Evolutionary conservation across 2,888 invertebrate genomes (phyloP), one percentile per base, ranked within the genome.

Genomic region (Drosophila mercatorum): DNA sequence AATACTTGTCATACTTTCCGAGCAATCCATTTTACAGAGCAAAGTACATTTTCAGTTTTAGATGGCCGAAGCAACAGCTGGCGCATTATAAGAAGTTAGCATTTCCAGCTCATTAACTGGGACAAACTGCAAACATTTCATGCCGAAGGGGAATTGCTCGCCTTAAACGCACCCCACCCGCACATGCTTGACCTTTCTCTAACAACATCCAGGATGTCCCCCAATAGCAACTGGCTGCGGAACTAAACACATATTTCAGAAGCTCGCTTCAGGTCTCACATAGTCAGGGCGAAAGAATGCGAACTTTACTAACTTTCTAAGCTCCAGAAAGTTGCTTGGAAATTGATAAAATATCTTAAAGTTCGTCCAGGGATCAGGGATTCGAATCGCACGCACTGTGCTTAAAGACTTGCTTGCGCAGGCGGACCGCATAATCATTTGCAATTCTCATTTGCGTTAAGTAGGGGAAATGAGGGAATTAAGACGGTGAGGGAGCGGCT

Each of bases 271-370:
- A 46, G 67, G 68, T 70, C 64, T 53, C 44, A 56, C 10, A 61
- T 72, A 59, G 60, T 65, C 44, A 51, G 68, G 26, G 12, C 14
- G 10, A 41, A 55, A 41, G 10, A 60, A 41, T 41, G 72, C 61
- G 28, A 55, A 72, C 70, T 84, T 68, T 74, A 46, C 11, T 17
- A 80, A 82, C 57, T 80, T 80, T 83, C 17, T 61, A 57, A 77
- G 68, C 83, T 69, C 68, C 63, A 78, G 56, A 81, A 87, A 88
- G 68, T 85, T 88, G 73, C 57, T 41, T 52, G 38, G 66, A 85
- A 89, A 84, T 89, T 87, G 88, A 84, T 89, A 89, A 89, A 84
- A 88, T 85, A 77, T 78, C 83, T 89, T 85, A 73, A 84, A 85
- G 83, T 82, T 83, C 34, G 46, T 41, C 80, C 6, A 52, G 53